Evolutionary conservation across 2,113 vertebrate species (phyloP), one percentile per base, ranked within the genome.

Genomic region (Mus musculus): DNA sequence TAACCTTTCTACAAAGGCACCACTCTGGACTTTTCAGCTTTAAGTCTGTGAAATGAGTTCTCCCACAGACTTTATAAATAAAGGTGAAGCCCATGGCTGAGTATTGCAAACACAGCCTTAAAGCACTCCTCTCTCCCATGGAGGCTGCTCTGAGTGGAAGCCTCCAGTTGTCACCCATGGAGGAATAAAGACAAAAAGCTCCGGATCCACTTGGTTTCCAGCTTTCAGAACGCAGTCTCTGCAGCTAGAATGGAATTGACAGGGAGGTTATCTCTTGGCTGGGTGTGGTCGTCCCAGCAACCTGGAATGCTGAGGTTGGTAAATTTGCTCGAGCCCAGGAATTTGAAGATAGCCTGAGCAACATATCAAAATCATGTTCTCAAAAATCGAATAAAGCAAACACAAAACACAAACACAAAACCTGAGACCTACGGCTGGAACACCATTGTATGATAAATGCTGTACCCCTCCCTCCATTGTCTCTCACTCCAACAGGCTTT

Each of bases 1-100:
- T 97, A 89, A 73, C 7, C 24, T 94, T 82, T 94, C 91, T 92
- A 92, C 89, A 92, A 86, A 96, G 81, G 75, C 26, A 46, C n/a
- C n/a, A 19, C 39, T 93, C 94, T 20, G 9, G 75, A n/a, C 7
- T 71, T 95, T 90, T 95, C 61, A 71, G 63, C 80, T 65, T 94
- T 90, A 69, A 54, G 39, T 28, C 88, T 90, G 6, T 91, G 54
- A 92, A 93, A 39, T 76, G 63, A 85, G n/a, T 56, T 86, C 20
- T 81, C 39, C 26, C 0, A 54, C 33, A 39, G 86, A 61, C 49
- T 56, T 91, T 76, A 61, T 85, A 89, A 93, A 71, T 67, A 96
- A 92, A 93, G 5, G 20, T 65, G 69, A 91, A 61, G 12, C 26
- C 93, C 24, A 0, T 81, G 73, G 59, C 12, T 67, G 46, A n/a